Conservation (phyloP, 2,888 invertebrate genomes). For the Andricus curvator region DNA sequence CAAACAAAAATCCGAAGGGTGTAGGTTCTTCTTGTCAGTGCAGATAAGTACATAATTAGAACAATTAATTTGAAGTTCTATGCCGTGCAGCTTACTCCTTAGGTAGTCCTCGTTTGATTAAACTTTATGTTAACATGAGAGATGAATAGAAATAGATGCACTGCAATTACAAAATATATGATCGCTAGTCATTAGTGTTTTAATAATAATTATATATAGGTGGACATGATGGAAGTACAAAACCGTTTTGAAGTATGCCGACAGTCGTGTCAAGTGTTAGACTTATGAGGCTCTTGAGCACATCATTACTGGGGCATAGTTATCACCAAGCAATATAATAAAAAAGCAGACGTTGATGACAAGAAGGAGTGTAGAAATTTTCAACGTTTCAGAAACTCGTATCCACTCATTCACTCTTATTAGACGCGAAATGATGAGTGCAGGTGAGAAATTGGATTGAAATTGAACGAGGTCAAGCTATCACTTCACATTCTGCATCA, state of each 20-base stretch:
- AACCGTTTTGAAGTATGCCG: constrained; percentile 43
- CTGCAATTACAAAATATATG: constrained; percentile 40
- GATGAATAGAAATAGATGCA: not conserved
- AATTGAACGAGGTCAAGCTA: not conserved
- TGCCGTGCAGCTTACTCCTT: not conserved
- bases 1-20: no score
- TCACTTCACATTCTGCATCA: constrained; percentile 7
- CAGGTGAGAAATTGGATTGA: constrained; percentile 12
- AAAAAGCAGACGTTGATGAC: constrained; percentile 12
- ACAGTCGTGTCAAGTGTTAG: constrained; percentile 55
- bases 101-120: not conserved
- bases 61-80: not conserved
- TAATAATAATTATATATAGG: constrained; percentile 58
- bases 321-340: constrained; percentile 48
- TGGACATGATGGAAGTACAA: constrained; percentile 49
- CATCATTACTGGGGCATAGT: constrained; percentile 62
- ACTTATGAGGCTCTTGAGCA: constrained; percentile 52
- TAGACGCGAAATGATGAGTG: constrained; percentile 13
- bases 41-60: not conserved
- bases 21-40: no score
- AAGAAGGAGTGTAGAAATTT: constrained; percentile 28
- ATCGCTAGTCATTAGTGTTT: constrained; percentile 61
- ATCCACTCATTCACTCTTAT: constrained; percentile 19
- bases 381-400: constrained; percentile 13
- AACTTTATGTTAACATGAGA: constrained; percentile 7